A percentile compares a stretch with the other conserved stretches of the same genome.
Evolutionary conservation across 2,797 vertebrate species (phyloP).

Genomic region (Phrynocephalus guinanensis): DNA sequence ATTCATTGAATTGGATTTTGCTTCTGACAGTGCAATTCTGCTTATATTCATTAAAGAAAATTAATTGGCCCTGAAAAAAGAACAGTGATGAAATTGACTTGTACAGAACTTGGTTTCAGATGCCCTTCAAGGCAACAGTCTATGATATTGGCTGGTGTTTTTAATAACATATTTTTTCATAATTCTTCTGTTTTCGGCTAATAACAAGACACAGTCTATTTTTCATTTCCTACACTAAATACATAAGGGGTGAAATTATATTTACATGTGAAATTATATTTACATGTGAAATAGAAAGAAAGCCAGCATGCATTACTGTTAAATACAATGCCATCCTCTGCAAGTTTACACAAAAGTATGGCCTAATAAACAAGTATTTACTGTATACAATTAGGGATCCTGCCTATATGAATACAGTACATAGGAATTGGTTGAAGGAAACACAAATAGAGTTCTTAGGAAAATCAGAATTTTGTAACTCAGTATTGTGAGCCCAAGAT

Average conservation of each 20-base stretch:
- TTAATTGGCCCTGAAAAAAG: conserved; percentile 41
- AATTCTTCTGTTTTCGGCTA: conserved; percentile 36
- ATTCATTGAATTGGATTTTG: conserved; percentile 32
- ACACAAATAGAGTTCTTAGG: background rate
- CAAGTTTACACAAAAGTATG: background rate
- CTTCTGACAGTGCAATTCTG: conserved; percentile 1
- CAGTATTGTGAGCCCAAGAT: too few species aligned
- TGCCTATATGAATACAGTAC: background rate
- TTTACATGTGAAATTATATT: conserved; percentile 59
- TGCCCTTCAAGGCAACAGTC: conserved; percentile 39
- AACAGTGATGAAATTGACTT: background rate
- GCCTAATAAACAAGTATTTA: background rate
- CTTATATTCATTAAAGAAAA: conserved; percentile 36
- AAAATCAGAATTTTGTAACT: background rate
- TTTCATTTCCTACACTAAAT: conserved; percentile 54
- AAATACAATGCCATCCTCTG: too few species aligned
- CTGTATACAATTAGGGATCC: background rate
- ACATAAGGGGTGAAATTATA: conserved; percentile 40
- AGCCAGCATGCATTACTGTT: background rate
- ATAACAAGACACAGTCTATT: conserved; percentile 55
- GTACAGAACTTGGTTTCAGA: conserved; percentile 21
- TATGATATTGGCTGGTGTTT: conserved; percentile 49
- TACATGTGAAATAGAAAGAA: conserved; percentile 59
- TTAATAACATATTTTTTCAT: conserved; percentile 45
- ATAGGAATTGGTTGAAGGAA: background rate